phyloP scores from a whole-genome alignment of 2,888 invertebrate species.

The Chromoteleia sp. region DNA sequence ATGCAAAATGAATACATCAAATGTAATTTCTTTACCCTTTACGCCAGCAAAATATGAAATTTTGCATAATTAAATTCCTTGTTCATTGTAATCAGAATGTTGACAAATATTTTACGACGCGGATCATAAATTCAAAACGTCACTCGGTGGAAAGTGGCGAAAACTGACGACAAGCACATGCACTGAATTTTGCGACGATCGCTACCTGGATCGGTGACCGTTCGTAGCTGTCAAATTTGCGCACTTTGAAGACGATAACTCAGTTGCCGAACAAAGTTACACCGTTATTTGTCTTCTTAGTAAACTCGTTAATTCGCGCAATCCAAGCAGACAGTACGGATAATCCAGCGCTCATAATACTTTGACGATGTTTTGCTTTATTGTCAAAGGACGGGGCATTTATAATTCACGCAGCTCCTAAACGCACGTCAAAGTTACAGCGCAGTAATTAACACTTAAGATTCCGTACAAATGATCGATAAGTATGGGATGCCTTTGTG shows the following conservation, averaged over 20 bases:
- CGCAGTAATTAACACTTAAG: conserved; percentile 61
- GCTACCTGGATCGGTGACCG: conserved; percentile 19
- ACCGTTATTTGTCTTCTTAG: conserved; percentile 53
- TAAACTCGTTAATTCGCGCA: conserved; percentile 60
- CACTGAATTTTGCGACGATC: background rate
- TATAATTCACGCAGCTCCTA: conserved; percentile 37
- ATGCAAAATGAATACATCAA: too few species aligned
- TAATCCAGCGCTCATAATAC: conserved; percentile 52
- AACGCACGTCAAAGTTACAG: conserved; percentile 42
- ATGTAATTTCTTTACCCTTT: too few species aligned
- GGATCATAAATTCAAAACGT: conserved; percentile 8
- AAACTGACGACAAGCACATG: background rate
- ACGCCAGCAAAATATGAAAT: conserved; percentile 5
- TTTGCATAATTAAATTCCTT: conserved; percentile 10
- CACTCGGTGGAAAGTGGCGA: too few species aligned
- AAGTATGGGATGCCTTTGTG: conserved; percentile 34
- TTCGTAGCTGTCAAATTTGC: conserved; percentile 13
- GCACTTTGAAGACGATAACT: background rate
- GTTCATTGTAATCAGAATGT: conserved; percentile 14
- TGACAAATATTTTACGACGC: background rate
- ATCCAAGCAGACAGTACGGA: conserved; percentile 33
- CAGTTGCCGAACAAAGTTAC: conserved; percentile 35
- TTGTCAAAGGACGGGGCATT: conserved; percentile 47
- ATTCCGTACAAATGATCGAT: conserved; percentile 60
- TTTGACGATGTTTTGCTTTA: conserved; percentile 47